Conservation (phyloP, 2,888 invertebrate genomes). For the Tinea semifulvella region DNA sequence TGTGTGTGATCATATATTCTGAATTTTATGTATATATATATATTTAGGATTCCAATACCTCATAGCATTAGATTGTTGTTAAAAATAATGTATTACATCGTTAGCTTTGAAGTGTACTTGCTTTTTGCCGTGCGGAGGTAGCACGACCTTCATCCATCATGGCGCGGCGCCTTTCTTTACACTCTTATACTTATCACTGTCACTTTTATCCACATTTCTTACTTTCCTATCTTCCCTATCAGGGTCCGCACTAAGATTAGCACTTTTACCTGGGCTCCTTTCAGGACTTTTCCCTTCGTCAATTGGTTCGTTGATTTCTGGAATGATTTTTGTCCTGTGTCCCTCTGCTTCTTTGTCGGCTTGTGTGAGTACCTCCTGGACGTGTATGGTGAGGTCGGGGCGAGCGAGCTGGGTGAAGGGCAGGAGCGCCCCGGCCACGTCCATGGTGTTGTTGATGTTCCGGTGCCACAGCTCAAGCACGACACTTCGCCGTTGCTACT, state of each 20-base stretch:
- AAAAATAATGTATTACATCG: conserved; percentile 56
- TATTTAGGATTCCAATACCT: too few relatives aligned
- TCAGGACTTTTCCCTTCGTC: conserved; percentile 26
- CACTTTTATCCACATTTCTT: not conserved
- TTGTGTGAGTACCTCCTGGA: conserved; percentile 53
- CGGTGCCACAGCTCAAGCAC: conserved; percentile 66
- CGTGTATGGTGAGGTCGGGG: conserved; percentile 54
- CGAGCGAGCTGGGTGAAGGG: conserved; percentile 56
- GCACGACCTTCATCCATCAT: conserved; percentile 57
- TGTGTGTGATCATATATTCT: too few relatives aligned
- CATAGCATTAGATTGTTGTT: too few relatives aligned
- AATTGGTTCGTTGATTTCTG: conserved; percentile 32
- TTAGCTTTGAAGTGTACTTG: conserved; percentile 57
- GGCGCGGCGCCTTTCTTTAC: conserved; percentile 30
- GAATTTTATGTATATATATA: too few relatives aligned
- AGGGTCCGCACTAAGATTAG: conserved; percentile 20
- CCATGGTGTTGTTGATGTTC: conserved; percentile 64
- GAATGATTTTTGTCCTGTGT: conserved; percentile 20
- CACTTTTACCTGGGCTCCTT: conserved; percentile 18
- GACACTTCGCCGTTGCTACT: conserved; percentile 70
- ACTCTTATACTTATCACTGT: conserved; percentile 23
- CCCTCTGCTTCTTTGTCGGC: conserved; percentile 30
- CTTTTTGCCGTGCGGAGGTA: conserved; percentile 48
- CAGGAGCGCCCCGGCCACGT: conserved; percentile 56
- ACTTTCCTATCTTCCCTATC: conserved; percentile 22